These are phyloP conservation scores for Tipula vernalis DNA, from an alignment of 2,888 invertebrate species.

Conservation along the genomic window DNA sequence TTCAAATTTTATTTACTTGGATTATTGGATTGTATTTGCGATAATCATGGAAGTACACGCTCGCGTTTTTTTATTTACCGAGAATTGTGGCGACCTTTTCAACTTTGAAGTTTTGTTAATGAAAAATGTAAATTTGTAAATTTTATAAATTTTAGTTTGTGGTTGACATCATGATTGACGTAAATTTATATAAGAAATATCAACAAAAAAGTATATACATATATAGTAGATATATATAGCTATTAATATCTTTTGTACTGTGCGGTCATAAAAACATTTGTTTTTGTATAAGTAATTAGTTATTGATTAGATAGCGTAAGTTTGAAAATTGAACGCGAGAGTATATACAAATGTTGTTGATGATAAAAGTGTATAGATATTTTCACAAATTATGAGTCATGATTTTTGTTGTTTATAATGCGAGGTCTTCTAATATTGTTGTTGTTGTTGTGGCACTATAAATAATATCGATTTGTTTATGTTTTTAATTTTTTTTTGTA, in stretches of 20 bases:
- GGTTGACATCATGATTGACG: neutral
- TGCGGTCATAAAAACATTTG: neutral
- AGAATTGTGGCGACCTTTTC: neutral
- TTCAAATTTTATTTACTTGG: no score
- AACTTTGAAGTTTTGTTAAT: neutral
- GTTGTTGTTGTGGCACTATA: neutral
- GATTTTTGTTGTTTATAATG: neutral
- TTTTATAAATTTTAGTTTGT: neutral
- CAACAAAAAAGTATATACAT: neutral
- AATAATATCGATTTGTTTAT: neutral
- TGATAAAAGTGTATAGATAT: neutral
- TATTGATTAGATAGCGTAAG: neutral
- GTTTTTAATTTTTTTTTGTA: neutral
- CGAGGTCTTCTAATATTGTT: neutral
- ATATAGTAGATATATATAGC: neutral
- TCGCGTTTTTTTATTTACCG: neutral
- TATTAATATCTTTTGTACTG: neutral
- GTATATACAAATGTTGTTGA: neutral
- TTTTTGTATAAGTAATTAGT: neutral
- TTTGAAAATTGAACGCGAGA: neutral
- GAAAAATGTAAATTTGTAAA: neutral
- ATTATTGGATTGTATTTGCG: no score
- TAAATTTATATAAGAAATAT: neutral
- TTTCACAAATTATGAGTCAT: neutral
- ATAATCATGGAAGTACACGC: neutral